Evolutionary conservation across 2,797 vertebrate species (phyloP).

Genomic region (Antennarius maculatus): DNA sequence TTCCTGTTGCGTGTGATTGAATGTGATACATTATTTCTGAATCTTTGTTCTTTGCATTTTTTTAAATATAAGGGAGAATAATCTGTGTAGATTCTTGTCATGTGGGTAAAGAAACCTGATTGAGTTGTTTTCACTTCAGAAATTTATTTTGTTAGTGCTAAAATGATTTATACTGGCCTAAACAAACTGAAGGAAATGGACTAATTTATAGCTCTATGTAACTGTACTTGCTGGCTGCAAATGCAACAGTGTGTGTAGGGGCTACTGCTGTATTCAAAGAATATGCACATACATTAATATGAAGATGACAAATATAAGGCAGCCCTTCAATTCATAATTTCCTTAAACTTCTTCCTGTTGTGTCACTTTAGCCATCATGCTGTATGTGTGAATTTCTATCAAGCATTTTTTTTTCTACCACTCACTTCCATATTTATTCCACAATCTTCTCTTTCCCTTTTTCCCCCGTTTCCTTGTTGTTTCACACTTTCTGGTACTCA

Average conservation of each 20-base stretch:
- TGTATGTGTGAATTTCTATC: slow-evolving; percentile 3
- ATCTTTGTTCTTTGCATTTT: too few relatives aligned
- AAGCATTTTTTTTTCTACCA: slow-evolving; percentile 15
- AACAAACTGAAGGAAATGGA: too few relatives aligned
- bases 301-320: background rate
- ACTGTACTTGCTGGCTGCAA: background rate
- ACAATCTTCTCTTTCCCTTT: slow-evolving; percentile 12
- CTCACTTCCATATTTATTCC: slow-evolving; percentile 14
- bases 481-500: slow-evolving; percentile 23
- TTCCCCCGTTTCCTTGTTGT: slow-evolving; percentile 20
- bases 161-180: too few relatives aligned
- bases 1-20: too few relatives aligned
- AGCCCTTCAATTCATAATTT: background rate
- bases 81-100: too few relatives aligned
- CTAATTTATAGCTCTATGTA: too few relatives aligned
- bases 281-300: background rate
- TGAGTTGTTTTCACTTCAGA: background rate
- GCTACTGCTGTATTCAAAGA: background rate
- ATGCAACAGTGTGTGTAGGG: slow-evolving; percentile 1
- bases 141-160: too few relatives aligned
- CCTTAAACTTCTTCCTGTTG: slow-evolving; percentile 4
- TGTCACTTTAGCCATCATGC: slow-evolving; percentile 17
- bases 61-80: too few relatives aligned
- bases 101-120: too few relatives aligned
- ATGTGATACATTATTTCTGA: too few relatives aligned